phyloP scores from a whole-genome alignment of 2,113 vertebrate species.

The Petrocephalus zakoni region DNA sequence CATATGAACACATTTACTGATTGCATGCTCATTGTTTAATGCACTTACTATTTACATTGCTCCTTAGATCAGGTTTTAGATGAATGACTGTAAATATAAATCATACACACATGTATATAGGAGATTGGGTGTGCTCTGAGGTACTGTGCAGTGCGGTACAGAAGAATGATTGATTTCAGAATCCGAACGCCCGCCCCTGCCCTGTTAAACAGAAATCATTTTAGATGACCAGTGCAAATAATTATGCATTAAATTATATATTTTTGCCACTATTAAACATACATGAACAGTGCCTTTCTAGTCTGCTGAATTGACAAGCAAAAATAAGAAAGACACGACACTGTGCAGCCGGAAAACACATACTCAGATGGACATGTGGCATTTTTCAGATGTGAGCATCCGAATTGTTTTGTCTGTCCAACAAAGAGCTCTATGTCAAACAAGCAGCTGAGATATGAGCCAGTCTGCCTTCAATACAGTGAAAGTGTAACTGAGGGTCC shows the following conservation, averaged over 20 bases:
- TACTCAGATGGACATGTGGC: background rate
- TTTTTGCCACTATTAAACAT: background rate
- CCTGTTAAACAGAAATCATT: background rate
- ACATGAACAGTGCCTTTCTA: background rate
- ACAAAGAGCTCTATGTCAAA: background rate
- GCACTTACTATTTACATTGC: background rate
- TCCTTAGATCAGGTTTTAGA: background rate
- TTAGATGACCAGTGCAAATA: background rate
- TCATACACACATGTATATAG: background rate
- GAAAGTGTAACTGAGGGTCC: background rate
- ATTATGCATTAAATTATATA: conserved; percentile 4
- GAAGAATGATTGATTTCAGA: background rate
- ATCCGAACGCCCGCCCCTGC: background rate
- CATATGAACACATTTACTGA: background rate
- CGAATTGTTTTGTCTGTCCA: background rate
- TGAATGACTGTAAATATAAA: background rate
- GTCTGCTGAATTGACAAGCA: background rate
- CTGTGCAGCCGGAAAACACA: background rate
- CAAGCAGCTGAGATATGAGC: background rate
- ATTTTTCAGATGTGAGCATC: background rate
- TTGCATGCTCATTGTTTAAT: background rate
- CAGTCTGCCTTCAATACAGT: background rate
- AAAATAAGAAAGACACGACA: background rate
- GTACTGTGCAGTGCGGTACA: background rate
- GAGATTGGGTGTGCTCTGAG: background rate